Evolutionary conservation across 2,797 vertebrate genomes (phyloP), one percentile per base, ranked within the genome.

Genomic region (Spinus olivaceus): DNA sequence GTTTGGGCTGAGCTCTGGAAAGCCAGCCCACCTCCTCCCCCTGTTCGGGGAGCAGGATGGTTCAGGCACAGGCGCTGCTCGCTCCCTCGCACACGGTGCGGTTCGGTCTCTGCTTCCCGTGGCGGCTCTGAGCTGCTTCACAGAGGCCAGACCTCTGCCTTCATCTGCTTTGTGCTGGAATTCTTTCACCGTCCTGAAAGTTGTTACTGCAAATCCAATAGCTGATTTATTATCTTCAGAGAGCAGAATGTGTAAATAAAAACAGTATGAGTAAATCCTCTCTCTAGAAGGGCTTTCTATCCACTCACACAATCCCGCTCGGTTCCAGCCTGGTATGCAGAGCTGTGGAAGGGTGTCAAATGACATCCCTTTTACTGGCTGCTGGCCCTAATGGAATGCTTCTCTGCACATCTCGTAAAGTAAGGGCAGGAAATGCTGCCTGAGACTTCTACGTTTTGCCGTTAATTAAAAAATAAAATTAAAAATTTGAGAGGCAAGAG

Each of bases 311-410:
- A 96, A 95, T 91, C 57, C 79, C 2, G 6, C 88, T 91, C 6
- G 15, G 49, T 96, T 96, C 77, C 90, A 91, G 94, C 72, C 70
- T 95, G 86, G 87, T 94, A 73, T 90, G 63, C 77, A 22, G 57
- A 83, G 89, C 57, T 92, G 57, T 81, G 67, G 37, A 66, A 91
- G 91, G 80, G 89, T 97, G 91, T 97, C 91, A 59, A 54, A 91
- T 97, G 96, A 95, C 94, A 94, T 79, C 81, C 89, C 28, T 92
- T 92, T 95, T 91, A 78, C 95, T 93, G 94, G 95, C 84, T 56
- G n/a, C 42, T 87, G 88, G 93, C 83, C 69, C 83, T 91, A 9
- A 8, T 83, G 89, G 93, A 97, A 97, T 94, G 95, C 91, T 92
- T 96, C 94, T 94, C 72, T 86, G 92, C 89, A 69, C 95, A 86